A percentile compares a stretch with the other conserved stretches of the same genome.
Evolutionary conservation across 1,140 invertebrate genomes (phyloP).

Genomic region (Caenorhabditis brenneri): DNA sequence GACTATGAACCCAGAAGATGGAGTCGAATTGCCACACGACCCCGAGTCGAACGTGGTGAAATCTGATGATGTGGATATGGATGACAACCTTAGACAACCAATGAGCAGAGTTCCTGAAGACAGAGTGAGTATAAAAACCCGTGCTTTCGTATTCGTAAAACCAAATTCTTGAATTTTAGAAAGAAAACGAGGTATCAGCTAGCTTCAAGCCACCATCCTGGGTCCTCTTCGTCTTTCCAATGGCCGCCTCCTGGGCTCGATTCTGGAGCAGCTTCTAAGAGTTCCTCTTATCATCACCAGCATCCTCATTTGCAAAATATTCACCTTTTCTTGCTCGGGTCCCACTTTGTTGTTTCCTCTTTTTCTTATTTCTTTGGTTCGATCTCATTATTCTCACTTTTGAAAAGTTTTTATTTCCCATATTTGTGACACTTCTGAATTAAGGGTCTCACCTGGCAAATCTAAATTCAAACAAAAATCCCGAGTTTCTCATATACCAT

Average conservation of each 20-base stretch:
- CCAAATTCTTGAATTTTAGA: not conserved
- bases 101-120: slow-evolving; percentile 39
- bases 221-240: slow-evolving; percentile 45
- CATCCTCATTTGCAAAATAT: not conserved
- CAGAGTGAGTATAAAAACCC: not conserved
- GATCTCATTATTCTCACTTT: slow-evolving; percentile 10
- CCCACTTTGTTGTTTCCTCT: not conserved
- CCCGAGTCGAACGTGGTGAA: not conserved
- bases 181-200: slow-evolving; percentile 26
- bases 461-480: not conserved
- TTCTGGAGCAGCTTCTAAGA: slow-evolving; percentile 49
- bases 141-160: not conserved
- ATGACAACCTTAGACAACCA: not conserved
- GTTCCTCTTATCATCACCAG: too few species aligned
- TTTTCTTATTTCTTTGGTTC: not conserved
- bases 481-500: not conserved
- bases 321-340: not conserved
- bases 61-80: not conserved
- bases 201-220: slow-evolving; percentile 47
- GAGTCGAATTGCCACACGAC: slow-evolving; percentile 12
- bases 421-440: not conserved
- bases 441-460: not conserved
- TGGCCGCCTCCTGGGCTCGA: slow-evolving; percentile 54
- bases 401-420: not conserved
- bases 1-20: slow-evolving; percentile 21